Base-by-base conservation (phyloP, 2,113 vertebrate species). In the Eudyptes chrysolophus region DNA sequence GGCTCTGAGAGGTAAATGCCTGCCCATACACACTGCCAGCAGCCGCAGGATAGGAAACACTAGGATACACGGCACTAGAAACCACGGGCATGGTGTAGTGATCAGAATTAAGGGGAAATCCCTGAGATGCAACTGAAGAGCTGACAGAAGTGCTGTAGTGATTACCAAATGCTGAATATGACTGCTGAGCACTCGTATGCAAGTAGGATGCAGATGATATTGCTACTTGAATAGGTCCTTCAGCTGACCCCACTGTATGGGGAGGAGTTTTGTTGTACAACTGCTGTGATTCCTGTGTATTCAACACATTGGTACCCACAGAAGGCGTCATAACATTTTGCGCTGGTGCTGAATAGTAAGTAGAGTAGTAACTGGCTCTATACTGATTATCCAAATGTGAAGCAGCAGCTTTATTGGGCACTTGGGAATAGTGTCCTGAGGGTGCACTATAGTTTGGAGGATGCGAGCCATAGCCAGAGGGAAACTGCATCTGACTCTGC, bases 11-110 rank as follows among this genome's bases (percentile, higher is more conserved):
- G 69, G 99, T 99, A 96, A 98, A 98, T 54, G 98, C 94, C 30
- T 98, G 99, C 87, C 98, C 98, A 20, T 99, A 99, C 55, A 98
- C 98, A 94, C 98, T 95, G 30, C 97, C 98, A 83, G 98, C 97
- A 66, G 98, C 98, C 14, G 94, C 92, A 7, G 99, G 98, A 90
- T 99, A 99, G 2, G 98, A 98, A 92, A 99, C 97, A 22, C 98
- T 98, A 49, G 99, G 98, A 87, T 99, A 98, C 13, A 97, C 60
- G 49, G 98, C 96, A 86, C 96, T 98, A 5, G 97, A 96, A 68
- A 94, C 94, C 18, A 97, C 42, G 0, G 98, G 97, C 75, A 98
- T 86, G 8, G 97, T 51, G 11, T 98, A 98, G 88, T 98, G 98
- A 96, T 85, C 98, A 95, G 97, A 97, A 90, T 98, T 98, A 57